These are phyloP conservation scores for Unio pictorum DNA, from an alignment of 2,888 invertebrate species.

Conservation along the genomic window DNA sequence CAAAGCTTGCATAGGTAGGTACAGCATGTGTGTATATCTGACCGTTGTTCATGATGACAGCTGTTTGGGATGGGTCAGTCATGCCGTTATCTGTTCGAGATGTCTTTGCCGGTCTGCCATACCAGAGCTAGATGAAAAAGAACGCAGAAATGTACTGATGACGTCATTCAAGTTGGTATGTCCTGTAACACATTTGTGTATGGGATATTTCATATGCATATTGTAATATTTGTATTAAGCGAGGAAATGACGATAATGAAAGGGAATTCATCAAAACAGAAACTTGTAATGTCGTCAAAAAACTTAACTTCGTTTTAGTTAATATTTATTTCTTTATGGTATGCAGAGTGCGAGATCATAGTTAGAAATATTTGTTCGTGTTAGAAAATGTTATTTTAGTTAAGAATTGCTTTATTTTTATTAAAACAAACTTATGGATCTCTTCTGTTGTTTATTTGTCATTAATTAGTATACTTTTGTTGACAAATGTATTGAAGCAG, in stretches of 20 bases:
- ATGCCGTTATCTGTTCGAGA: constrained; percentile 35
- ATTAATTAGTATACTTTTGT: background rate
- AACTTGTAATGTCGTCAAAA: too few species aligned
- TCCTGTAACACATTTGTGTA: background rate
- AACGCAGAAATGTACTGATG: background rate
- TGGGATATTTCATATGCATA: background rate
- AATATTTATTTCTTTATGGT: too few species aligned
- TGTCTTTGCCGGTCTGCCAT: constrained; percentile 23
- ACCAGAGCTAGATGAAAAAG: constrained; percentile 17
- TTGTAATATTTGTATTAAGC: too few species aligned
- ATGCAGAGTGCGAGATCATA: too few species aligned
- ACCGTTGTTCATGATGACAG: constrained; percentile 30
- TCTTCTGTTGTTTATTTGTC: background rate
- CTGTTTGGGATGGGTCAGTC: constrained; percentile 23
- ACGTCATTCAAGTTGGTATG: background rate
- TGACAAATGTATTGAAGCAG: constrained; percentile 1
- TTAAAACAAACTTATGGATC: too few species aligned
- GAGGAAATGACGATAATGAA: too few species aligned
- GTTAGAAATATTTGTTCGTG: too few species aligned
- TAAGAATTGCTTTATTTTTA: too few species aligned
- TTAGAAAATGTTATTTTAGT: too few species aligned
- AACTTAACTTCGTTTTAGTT: too few species aligned
- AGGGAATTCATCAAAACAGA: too few species aligned
- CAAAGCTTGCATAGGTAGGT: constrained; percentile 35
- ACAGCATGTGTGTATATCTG: constrained; percentile 33